Conservation (phyloP, 1,140 invertebrate species). For the Parapsyche elsis region DNA sequence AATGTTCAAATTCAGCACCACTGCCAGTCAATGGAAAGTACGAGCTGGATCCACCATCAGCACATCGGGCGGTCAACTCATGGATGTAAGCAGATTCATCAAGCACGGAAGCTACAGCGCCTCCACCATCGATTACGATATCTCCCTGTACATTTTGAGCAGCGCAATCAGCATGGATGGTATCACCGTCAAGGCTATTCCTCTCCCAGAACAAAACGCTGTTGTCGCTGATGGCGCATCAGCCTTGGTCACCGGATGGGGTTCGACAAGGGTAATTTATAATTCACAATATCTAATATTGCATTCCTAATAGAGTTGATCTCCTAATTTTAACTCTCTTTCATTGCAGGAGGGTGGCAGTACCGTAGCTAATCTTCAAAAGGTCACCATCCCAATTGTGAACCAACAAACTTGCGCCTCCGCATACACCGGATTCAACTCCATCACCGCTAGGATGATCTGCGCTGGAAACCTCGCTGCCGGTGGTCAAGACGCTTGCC, state of each 20-base stretch:
- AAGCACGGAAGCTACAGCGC: slow-evolving; percentile 6
- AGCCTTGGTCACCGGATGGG: slow-evolving; percentile 44
- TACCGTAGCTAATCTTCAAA: slow-evolving; percentile 27
- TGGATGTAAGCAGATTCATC: slow-evolving; percentile 11
- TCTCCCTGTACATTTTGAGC: slow-evolving; percentile 28
- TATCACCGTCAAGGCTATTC: slow-evolving; percentile 3
- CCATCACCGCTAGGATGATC: slow-evolving; percentile 61
- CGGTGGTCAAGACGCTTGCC: slow-evolving; percentile 69
- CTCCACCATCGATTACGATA: slow-evolving; percentile 34
- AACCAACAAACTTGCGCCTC: slow-evolving; percentile 55
- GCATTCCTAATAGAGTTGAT: no score
- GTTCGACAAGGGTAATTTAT: slow-evolving; percentile 37
- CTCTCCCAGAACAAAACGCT: slow-evolving; percentile 34
- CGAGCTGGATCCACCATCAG: slow-evolving; percentile 32
- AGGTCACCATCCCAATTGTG: slow-evolving; percentile 35
- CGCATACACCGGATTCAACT: slow-evolving; percentile 59
- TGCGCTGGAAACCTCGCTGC: slow-evolving; percentile 58
- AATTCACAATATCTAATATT: no score
- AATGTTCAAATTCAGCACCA: background rate
- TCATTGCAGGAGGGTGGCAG: slow-evolving; percentile 33
- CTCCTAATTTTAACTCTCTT: background rate
- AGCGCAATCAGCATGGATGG: slow-evolving; percentile 16
- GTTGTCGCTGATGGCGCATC: slow-evolving; percentile 12
- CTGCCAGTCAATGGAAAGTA: slow-evolving; percentile 6
- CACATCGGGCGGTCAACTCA: slow-evolving; percentile 13